Conservation (phyloP, 2,888 invertebrate species). For the Lamellibrachia satsuma region DNA sequence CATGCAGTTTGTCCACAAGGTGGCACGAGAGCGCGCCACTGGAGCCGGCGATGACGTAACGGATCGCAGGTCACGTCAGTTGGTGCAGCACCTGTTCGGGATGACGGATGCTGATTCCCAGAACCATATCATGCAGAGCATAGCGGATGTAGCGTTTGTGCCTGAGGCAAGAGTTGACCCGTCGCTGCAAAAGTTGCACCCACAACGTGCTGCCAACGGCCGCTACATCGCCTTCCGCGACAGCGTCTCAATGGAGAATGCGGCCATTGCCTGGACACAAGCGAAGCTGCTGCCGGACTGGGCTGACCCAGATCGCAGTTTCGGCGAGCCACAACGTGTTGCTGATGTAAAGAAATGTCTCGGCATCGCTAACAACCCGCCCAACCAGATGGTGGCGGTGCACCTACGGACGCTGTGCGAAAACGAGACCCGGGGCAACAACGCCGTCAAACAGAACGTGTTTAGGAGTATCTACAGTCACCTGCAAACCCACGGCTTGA, state of each 20-base stretch:
- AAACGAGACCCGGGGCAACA: not conserved
- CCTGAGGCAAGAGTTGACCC: conserved; percentile 27
- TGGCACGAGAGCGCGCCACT: conserved; percentile 32
- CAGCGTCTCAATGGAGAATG: conserved; percentile 31
- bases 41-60: conserved; percentile 9
- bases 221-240: conserved; percentile 37
- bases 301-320: conserved; percentile 37
- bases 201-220: conserved; percentile 30
- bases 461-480: conserved; percentile 34
- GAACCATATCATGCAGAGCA: conserved; percentile 27
- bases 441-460: conserved; percentile 27
- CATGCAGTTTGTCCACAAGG: conserved; percentile 35
- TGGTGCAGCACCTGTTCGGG: conserved; percentile 35
- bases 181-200: conserved; percentile 28
- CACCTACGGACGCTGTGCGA: conserved; percentile 33
- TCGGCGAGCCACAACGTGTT: not conserved
- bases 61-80: not conserved
- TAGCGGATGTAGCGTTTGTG: conserved; percentile 37
- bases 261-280: conserved; percentile 37
- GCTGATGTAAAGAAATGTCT: conserved; percentile 28
- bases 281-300: conserved; percentile 39
- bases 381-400: conserved; percentile 29
- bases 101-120: conserved; percentile 30
- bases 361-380: conserved; percentile 32
- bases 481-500: conserved; percentile 29